Evolutionary conservation across 2,113 vertebrate genomes (phyloP).

Genomic region (Noturus placidus): DNA sequence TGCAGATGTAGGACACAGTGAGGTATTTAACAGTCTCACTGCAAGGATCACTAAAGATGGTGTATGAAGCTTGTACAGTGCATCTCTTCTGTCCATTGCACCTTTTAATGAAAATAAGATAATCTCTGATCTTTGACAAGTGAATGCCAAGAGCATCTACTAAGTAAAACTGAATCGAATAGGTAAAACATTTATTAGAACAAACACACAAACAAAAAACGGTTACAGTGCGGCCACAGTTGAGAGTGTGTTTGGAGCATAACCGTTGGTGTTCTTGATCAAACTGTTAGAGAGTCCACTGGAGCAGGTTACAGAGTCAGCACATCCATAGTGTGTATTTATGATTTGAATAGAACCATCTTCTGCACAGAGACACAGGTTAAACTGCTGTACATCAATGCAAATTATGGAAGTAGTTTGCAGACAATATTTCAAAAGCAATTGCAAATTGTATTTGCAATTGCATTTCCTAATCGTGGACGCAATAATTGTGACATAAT

Average conservation of each 20-base stretch:
- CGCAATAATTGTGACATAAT: no score
- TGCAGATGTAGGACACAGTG: slow-evolving; percentile 26
- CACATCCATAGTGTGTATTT: slow-evolving; percentile 37
- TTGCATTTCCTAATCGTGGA: no score
- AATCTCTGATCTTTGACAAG: background rate
- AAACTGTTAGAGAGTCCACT: background rate
- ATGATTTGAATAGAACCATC: slow-evolving; percentile 14
- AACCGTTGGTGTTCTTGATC: slow-evolving; percentile 15
- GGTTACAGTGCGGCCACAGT: background rate
- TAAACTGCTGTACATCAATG: background rate
- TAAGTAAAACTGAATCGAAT: background rate
- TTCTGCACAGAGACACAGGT: slow-evolving; percentile 10
- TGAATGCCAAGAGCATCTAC: background rate
- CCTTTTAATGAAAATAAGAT: slow-evolving; percentile 6
- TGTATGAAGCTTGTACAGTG: background rate
- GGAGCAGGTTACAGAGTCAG: slow-evolving; percentile 24
- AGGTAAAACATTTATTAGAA: background rate
- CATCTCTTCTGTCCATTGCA: slow-evolving; percentile 27
- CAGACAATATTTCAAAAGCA: no score
- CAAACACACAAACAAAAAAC: background rate
- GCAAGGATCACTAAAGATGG: slow-evolving; percentile 26
- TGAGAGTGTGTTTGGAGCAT: background rate
- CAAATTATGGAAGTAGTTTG: no score
- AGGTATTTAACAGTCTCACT: slow-evolving; percentile 35
- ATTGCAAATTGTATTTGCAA: no score